These are phyloP conservation scores for Andrena chrysosceles DNA, from an alignment of 2,888 invertebrate genomes.

Conservation along the genomic window DNA sequence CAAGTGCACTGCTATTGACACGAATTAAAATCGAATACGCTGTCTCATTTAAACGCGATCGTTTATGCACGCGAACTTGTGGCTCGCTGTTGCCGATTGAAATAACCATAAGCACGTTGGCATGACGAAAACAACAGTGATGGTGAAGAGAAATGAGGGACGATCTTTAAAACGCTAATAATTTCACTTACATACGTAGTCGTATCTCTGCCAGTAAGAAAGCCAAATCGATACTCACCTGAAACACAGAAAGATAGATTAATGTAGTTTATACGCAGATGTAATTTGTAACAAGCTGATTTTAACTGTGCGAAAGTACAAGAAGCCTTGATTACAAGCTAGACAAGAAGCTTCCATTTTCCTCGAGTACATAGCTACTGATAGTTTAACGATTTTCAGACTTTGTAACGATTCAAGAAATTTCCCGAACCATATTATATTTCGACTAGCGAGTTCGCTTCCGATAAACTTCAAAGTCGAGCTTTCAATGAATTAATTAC, in stretches of 20 bases:
- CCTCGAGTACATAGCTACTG: too few relatives aligned
- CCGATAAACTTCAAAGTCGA: neutral
- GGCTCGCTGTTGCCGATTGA: neutral
- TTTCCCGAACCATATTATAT: conserved; percentile 9
- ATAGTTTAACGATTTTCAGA: neutral
- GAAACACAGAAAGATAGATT: conserved; percentile 40
- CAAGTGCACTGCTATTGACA: neutral
- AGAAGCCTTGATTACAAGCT: too few relatives aligned
- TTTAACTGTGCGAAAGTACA: too few relatives aligned
- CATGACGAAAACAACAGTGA: neutral
- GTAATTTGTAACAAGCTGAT: neutral
- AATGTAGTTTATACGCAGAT: neutral
- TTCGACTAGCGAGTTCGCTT: conserved; percentile 25
- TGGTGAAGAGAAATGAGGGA: neutral
- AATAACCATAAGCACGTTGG: neutral
- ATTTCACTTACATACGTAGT: conserved; percentile 12
- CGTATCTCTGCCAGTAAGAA: neutral
- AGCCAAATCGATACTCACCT: conserved; percentile 40
- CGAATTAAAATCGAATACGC: neutral
- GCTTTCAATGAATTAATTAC: conserved; percentile 30
- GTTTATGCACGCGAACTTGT: neutral
- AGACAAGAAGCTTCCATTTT: too few relatives aligned
- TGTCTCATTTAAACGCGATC: neutral
- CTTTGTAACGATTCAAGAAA: conserved; percentile 7
- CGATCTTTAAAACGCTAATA: neutral